Conservation (phyloP, 2,797 vertebrate species). For the Lutjanus campechanus region DNA sequence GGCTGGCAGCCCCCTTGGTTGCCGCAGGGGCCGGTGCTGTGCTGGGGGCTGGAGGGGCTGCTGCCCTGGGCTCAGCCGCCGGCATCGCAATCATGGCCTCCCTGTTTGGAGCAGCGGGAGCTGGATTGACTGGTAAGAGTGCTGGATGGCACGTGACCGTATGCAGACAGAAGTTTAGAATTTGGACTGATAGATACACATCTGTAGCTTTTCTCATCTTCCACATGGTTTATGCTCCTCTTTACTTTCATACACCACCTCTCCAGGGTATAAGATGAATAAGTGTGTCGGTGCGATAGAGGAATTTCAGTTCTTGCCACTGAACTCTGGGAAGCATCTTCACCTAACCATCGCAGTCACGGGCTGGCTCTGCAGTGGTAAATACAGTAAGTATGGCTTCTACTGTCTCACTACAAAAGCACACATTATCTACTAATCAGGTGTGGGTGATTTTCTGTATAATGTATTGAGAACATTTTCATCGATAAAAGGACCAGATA, state of each 20-base stretch:
- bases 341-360: conserved; percentile 94
- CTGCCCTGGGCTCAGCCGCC: conserved; percentile 91
- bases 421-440: neutral
- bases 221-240: neutral
- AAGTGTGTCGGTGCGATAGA: conserved; percentile 97
- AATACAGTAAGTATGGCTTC: conserved; percentile 90
- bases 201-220: neutral
- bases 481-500: too few species aligned
- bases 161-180: neutral
- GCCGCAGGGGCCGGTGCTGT: conserved; percentile 92
- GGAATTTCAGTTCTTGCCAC: conserved; percentile 95
- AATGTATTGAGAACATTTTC: too few species aligned
- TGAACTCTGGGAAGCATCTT: conserved; percentile 92
- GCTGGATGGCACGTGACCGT: neutral
- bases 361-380: conserved; percentile 95
- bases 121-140: conserved; percentile 92
- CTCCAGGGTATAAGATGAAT: conserved; percentile 98
- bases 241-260: neutral
- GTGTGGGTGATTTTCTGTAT: neutral
- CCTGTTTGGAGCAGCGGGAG: conserved; percentile 96
- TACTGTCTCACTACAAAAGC: neutral
- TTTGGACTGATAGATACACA: neutral
- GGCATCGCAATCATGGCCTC: conserved; percentile 97
- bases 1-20: conserved; percentile 94
- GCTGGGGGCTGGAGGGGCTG: conserved; percentile 94